Evolutionary conservation across 2,888 invertebrate genomes (phyloP).

Genomic region (Hartigia nigra): DNA sequence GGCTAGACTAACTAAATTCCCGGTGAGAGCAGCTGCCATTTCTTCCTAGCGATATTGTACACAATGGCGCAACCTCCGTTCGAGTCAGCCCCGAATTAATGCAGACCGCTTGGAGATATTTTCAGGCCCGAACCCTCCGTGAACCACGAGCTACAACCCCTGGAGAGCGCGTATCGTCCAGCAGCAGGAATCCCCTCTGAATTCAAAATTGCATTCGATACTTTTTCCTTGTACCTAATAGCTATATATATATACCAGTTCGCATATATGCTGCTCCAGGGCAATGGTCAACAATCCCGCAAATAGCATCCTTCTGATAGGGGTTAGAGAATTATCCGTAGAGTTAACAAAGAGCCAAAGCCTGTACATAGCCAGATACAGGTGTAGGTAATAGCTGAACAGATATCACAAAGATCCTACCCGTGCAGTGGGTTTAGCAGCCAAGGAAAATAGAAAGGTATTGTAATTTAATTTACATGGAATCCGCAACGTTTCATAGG

Average conservation of each 20-base stretch:
- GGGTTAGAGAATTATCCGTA: not conserved
- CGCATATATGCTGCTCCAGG: not conserved
- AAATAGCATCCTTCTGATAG: not conserved
- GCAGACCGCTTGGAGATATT: slow-evolving; percentile 37
- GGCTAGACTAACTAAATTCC: slow-evolving; percentile 23
- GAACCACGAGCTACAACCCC: slow-evolving; percentile 7
- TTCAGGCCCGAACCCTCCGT: slow-evolving; percentile 24
- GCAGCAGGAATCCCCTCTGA: not conserved
- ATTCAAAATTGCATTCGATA: not conserved
- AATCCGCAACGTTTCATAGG: not conserved
- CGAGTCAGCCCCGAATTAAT: slow-evolving; percentile 36
- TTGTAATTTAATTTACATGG: not conserved
- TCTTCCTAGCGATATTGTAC: slow-evolving; percentile 10
- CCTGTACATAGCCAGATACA: not conserved
- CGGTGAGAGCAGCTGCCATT: slow-evolving; percentile 13
- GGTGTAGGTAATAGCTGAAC: not conserved
- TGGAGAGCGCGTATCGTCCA: not conserved
- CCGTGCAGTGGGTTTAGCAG: not conserved
- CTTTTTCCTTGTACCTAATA: not conserved
- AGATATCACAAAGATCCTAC: not conserved
- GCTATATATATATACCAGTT: not conserved
- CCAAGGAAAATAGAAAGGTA: not conserved
- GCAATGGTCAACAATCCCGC: not conserved
- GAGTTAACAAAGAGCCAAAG: not conserved
- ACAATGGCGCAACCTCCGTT: not conserved